phyloP scores from a whole-genome alignment of 2,797 vertebrate genomes.

The Cyprinodon diabolis region DNA sequence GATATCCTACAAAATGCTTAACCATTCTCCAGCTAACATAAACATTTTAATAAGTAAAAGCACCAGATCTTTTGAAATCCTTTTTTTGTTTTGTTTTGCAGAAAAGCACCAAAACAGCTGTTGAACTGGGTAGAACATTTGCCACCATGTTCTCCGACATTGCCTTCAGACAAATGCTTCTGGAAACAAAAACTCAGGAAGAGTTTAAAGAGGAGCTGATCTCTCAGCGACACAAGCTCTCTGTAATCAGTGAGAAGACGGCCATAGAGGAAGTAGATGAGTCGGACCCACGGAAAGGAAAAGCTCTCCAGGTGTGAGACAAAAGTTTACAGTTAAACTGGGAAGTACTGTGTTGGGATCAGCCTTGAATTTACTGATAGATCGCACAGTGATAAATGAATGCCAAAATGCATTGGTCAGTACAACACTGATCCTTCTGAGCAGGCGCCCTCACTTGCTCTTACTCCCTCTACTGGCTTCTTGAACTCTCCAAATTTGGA shows the following conservation, averaged over 20 bases:
- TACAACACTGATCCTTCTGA: slow-evolving; percentile 3
- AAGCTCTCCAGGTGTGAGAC: slow-evolving; percentile 80
- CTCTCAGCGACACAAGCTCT: slow-evolving; percentile 85
- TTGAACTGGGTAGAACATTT: slow-evolving; percentile 90
- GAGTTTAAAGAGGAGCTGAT: slow-evolving; percentile 94
- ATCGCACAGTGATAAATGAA: background rate
- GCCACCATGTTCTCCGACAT: slow-evolving; percentile 95
- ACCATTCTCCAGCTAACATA: background rate
- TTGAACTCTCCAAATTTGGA: slow-evolving; percentile 38
- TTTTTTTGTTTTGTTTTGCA: slow-evolving; percentile 52
- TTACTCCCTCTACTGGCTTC: slow-evolving; percentile 21
- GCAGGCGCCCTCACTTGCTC: slow-evolving; percentile 11
- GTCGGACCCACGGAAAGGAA: slow-evolving; percentile 74
- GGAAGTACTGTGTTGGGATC: slow-evolving; percentile 4
- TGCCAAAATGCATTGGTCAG: slow-evolving; percentile 3
- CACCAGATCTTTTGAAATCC: background rate
- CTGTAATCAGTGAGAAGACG: slow-evolving; percentile 67
- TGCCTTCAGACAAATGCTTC: slow-evolving; percentile 90
- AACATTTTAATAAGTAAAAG: background rate
- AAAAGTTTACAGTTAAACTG: slow-evolving; percentile 1
- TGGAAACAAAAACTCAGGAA: slow-evolving; percentile 88
- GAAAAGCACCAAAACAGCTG: slow-evolving; percentile 96
- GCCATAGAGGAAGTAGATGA: slow-evolving; percentile 74
- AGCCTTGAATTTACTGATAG: background rate
- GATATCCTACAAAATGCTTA: background rate